Percentiles rank a stretch among this genome's conserved stretches.
phyloP scores from a whole-genome alignment of 2,888 invertebrate genomes.

The Pegoplata infirma region DNA sequence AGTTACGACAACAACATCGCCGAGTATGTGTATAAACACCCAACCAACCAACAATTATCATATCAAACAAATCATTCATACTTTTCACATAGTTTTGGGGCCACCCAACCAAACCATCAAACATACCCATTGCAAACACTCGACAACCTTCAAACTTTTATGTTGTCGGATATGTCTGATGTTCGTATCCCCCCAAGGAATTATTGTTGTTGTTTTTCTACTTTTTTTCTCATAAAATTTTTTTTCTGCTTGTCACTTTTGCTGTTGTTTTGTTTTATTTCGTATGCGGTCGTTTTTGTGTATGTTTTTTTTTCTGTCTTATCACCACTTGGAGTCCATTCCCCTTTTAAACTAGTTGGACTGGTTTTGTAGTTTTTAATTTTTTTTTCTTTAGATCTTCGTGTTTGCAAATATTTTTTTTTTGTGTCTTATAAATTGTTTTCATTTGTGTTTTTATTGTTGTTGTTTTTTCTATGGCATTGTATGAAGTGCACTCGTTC shows the following conservation, averaged over 20 bases:
- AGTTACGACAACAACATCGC: neutral
- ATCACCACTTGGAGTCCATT: conserved; percentile 64
- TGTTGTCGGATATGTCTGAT: conserved; percentile 29
- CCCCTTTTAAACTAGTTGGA: conserved; percentile 65
- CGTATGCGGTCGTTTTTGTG: conserved; percentile 32
- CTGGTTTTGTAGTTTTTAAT: conserved; percentile 62
- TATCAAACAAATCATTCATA: conserved; percentile 22
- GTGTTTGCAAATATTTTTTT: conserved; percentile 53
- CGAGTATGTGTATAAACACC: conserved; percentile 12
- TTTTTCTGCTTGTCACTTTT: conserved; percentile 50
- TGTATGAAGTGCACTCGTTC: conserved; percentile 50
- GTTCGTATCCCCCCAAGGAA: conserved; percentile 1
- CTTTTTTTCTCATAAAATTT: no score
- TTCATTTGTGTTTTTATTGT: conserved; percentile 14
- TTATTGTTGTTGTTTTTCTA: no score
- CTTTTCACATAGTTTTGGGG: neutral
- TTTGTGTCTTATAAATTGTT: conserved; percentile 18
- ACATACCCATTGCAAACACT: neutral
- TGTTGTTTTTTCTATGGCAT: conserved; percentile 30
- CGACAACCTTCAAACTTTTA: conserved; percentile 26
- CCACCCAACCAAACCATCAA: conserved; percentile 5
- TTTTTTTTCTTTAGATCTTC: conserved; percentile 41
- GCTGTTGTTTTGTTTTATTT: conserved; percentile 47
- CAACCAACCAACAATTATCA: conserved; percentile 17
- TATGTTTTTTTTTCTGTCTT: conserved; percentile 45